Base-by-base conservation (phyloP, 30 jellyfish, hydroid and myxozoan genomes). In the Aurelia sp. region DNA sequence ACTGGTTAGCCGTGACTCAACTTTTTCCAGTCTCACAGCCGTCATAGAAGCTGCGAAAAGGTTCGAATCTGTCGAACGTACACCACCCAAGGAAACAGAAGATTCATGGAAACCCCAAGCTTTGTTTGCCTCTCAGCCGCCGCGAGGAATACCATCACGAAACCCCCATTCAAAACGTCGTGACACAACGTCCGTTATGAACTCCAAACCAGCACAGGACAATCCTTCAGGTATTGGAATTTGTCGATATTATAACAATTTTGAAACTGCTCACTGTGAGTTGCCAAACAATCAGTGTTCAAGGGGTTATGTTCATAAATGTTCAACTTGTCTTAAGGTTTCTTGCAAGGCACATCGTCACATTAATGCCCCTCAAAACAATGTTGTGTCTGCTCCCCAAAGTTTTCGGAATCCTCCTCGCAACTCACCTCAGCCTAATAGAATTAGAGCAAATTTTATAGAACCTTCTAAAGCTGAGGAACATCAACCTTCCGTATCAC, bases 251-350 rank as follows among this genome's bases (percentile, higher is more conserved):
- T 73, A 15, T 40, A 73, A 73, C 44, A 40, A 50, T 1, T 73
- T 2, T 73, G n/a, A 1, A 4, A 57, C 20, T 35, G 70, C 85
- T 31, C 37, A 73, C 48, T 73, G 85, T 52, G 85, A 73, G 55
- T 20, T 15, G n/a, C 41, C 85, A 17, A 23, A 53, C 41, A 73
- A 73, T 41, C 8, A 11, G 3, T 73, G 74, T 47, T 17, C 23
- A 7, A 73, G 41, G 20, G 85, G 37, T 73, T 40, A 37, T 10
- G 15, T 15, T n/a, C 73, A 73, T 73, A 73, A 73, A 33, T 73
- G 85, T 73, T 48, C 44, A 3, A 22, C 5, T 2, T 40, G 85
- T 60, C 3, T 15, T 13, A 66, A 27, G 30, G 10, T 7, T 12
- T 4, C 9, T 16, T 66, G 76, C 17, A 66, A 66, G n/a, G 65